Evolutionary conservation across 2,888 invertebrate genomes (phyloP).

Genomic region (Digitonthophagus gazella): DNA sequence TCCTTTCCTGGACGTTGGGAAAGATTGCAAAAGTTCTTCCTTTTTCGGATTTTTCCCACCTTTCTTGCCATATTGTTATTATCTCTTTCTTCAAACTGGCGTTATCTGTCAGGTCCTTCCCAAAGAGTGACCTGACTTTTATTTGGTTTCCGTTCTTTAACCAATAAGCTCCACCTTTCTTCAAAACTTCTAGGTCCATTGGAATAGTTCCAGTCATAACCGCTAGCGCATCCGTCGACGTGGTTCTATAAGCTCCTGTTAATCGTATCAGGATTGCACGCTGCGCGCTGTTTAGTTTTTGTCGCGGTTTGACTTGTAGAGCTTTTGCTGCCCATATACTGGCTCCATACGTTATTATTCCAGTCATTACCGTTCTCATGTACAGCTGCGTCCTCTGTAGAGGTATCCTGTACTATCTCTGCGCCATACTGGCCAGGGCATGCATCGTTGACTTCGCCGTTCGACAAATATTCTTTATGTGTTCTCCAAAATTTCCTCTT

Average conservation of each 20-base stretch:
- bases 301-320: background rate
- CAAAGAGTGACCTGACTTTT: background rate
- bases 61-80: too few relatives aligned
- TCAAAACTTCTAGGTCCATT: slow-evolving; percentile 1
- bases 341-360: slow-evolving; percentile 12
- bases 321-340: slow-evolving; percentile 10
- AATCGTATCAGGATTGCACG: background rate
- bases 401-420: slow-evolving; percentile 4
- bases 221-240: slow-evolving; percentile 19
- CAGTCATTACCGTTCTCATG: background rate
- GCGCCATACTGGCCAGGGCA: too few relatives aligned
- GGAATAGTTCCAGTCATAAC: background rate
- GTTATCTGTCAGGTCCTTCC: too few relatives aligned
- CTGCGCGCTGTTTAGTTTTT: slow-evolving; percentile 3
- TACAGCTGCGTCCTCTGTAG: background rate
- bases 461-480: background rate
- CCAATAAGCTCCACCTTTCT: slow-evolving; percentile 1
- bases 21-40: too few relatives aligned
- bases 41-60: too few relatives aligned
- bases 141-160: background rate
- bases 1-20: too few relatives aligned
- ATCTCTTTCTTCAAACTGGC: too few relatives aligned
- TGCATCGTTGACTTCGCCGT: background rate
- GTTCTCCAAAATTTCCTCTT: background rate
- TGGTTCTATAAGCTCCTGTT: slow-evolving; percentile 18